These are phyloP conservation scores for Menura novaehollandiae DNA, from an alignment of 2,113 vertebrate species.

Conservation along the genomic window DNA sequence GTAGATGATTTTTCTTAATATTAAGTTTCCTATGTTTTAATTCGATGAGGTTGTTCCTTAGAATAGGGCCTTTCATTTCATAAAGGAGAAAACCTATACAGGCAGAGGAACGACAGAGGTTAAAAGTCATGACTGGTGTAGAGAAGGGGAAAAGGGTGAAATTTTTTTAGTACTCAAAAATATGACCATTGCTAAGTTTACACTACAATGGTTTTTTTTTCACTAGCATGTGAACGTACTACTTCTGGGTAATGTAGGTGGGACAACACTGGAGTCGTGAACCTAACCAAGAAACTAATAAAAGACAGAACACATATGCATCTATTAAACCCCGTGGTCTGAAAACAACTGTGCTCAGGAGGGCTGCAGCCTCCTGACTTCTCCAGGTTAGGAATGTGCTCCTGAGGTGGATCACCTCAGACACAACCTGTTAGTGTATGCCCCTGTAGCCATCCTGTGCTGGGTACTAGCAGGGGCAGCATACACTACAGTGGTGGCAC, in stretches of 20 bases:
- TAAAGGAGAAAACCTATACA: not conserved
- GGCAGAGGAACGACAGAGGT: not conserved
- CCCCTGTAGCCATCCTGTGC: too few relatives aligned
- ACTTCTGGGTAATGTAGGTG: not conserved
- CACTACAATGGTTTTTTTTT: not conserved
- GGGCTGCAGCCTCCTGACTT: not conserved
- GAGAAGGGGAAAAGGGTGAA: not conserved
- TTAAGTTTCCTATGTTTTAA: not conserved
- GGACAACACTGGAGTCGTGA: not conserved
- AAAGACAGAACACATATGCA: not conserved
- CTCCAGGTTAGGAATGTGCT: not conserved
- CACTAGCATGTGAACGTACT: not conserved
- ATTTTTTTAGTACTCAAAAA: not conserved
- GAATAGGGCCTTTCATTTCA: not conserved
- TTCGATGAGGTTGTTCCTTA: not conserved
- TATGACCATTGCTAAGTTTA: not conserved
- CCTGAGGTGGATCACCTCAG: not conserved
- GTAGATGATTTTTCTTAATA: not conserved
- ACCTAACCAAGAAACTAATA: not conserved
- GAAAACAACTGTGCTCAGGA: not conserved
- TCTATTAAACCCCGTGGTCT: not conserved
- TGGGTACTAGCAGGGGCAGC: not conserved
- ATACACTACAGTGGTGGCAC: not conserved
- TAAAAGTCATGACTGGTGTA: not conserved
- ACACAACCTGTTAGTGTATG: not conserved